Conservation (phyloP, 2,113 vertebrate genomes). For the Agelaius phoeniceus region DNA sequence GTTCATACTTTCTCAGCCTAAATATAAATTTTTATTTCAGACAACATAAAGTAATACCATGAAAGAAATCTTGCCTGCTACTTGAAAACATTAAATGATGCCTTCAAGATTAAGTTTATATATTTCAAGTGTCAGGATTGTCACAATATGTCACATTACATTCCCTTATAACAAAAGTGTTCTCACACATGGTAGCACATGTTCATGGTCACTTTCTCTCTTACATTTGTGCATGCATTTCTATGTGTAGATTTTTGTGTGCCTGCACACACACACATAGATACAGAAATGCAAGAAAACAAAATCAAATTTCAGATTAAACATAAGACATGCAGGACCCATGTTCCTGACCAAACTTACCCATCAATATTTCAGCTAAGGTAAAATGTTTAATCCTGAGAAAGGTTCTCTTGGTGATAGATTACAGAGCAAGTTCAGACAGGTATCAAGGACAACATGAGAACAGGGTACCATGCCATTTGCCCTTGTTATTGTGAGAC, state of each 20-base stretch:
- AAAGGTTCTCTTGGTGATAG: background rate
- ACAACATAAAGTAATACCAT: background rate
- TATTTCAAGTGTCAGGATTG: background rate
- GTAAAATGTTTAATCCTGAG: background rate
- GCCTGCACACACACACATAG: background rate
- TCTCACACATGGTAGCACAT: background rate
- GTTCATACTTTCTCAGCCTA: background rate
- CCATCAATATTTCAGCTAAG: background rate
- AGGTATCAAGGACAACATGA: background rate
- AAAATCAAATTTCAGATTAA: background rate
- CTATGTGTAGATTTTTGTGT: background rate
- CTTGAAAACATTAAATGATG: background rate
- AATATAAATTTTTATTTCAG: background rate
- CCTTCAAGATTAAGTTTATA: background rate
- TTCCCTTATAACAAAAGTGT: background rate
- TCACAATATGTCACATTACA: background rate
- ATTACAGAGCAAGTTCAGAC: background rate
- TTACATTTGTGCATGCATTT: background rate
- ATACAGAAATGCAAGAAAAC: background rate
- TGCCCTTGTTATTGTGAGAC: background rate
- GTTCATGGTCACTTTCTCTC: background rate
- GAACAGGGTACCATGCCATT: background rate
- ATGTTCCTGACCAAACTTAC: background rate
- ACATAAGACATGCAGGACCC: background rate
- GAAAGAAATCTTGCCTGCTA: background rate